Evolutionary conservation across 2,888 invertebrate genomes (phyloP), one percentile per base, ranked within the genome.

Genomic region (Synanthedon vespiformis): DNA sequence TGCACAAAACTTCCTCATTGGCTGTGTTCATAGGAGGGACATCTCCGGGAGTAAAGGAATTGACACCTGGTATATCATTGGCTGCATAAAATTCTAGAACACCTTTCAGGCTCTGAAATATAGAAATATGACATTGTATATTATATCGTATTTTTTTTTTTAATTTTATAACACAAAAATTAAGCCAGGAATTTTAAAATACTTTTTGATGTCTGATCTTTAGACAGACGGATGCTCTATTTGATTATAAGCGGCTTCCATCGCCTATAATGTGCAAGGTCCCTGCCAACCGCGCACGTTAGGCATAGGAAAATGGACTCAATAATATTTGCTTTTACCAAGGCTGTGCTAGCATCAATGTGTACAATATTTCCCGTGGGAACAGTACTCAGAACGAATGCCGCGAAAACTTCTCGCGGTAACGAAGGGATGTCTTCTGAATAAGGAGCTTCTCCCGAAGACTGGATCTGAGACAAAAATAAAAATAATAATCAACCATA

Each of bases 361-460:
- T 68, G 72, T 8, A 72, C 74, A 1, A 94, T 85, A 4, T 68
- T 80, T 1, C 91, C 92, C 51, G 77, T 80, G 12, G 88, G 68
- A 61, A 89, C 68, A 54, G 88, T 90, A 10, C 90, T 86, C 0
- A 89, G 65, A 1, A 93, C 92, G 58, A 93, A 91, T 0, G 90
- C 90, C 10, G 89, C 92, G 67, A 88, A 89, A 0, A 93, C 87
- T 76, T 94, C 92, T 64, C 90, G 87, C 0, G 85, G 83, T 0
- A 80, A 65, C 0, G 79, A 65, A 3, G 89, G 89, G 14, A 91
- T 68, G 60, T 94, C 94, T 62, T 91, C 90, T 2, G 90, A 77
- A 68, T 91, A 94, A 58, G 88, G 75, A 0, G 91, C 91, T 70
- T 93, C 92, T 0, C 94, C 93, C 48, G 91, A 83, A 61, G 89